Base-by-base conservation (phyloP, 2,113 vertebrate genomes). In the Barbus barbus region DNA sequence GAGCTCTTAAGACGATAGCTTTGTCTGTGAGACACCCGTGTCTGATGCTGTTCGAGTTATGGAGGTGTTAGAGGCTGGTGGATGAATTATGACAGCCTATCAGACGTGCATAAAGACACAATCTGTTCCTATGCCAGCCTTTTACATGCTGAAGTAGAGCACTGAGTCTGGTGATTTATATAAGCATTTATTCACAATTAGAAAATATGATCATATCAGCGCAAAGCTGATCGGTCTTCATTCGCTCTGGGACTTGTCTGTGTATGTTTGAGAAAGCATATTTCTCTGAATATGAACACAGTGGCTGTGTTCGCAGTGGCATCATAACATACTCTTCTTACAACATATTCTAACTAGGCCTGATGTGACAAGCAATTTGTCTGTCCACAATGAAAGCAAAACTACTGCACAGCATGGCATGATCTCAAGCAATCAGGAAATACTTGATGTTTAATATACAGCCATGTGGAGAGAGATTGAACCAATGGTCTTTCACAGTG, bases 11-110 rank as follows among this genome's bases (percentile, higher is more conserved):
- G 67, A 36, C 36, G 61, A 60, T 56, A 51, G 75, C 65, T 77
- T 83, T 77, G 71, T 83, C 53, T 75, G 72, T 11, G 28, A 46
- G n/a, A 75, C 31, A 38, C 33, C 14, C 24, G 24, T 11, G 72
- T 58, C 9, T 12, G 22, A 51, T 78, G 26, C 61, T 61, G 24
- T 76, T 72, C 26, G 18, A 65, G 58, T 65, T 78, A 75, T 56
- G 13, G n/a, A 79, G 75, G 31, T 69, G 61, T 79, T 53, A 26
- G 44, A 44, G 60, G 41, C 56, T 74, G 3, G 8, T 28, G 26
- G 56, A 74, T 80, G 65, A 86, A 77, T 63, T 86, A 83, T 86
- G 67, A 83, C 28, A 69, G 26, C 51, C 75, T 83, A 77, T 79
- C 56, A 56, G 41, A 86, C 20, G 75, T 33, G 44, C 73, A 78